Base-by-base conservation (phyloP, 2,888 invertebrate genomes). In the Nomada fucata region DNA sequence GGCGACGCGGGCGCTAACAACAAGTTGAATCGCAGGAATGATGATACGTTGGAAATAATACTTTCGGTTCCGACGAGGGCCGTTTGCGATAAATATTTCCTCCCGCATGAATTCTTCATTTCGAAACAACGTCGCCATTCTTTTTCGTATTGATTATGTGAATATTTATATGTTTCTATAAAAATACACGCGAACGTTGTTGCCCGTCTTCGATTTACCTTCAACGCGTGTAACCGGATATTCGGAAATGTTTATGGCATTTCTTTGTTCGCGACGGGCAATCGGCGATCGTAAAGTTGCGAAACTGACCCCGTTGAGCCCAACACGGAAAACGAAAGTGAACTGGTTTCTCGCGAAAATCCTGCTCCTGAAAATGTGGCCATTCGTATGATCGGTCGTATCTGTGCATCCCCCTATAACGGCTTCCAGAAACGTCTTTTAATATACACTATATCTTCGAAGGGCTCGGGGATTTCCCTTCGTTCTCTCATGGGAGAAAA, bases 361-460 rank as follows among this genome's bases (percentile, higher is more conserved):
- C 91, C 90, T 86, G 76, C 82, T 79, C 84, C 86, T 84, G 92
- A 91, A 93, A 93, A 93, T 93, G 93, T 89, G 92, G 90, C 92
- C 92, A 93, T 93, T 93, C 93, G 93, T 93, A 93, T 93, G 93
- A 93, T 93, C 93, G 93, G 93, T 89, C 85, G 89, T 89, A 84
- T 86, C 87, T 76, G 76, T 84, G 88, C 89, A 89, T 89, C 85
- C 90, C 90, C 87, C 86, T 70, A 73, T 88, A 79, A 77, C 77
- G 78, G 75, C 81, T 68, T 85, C 89, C 89, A 88, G 90, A 92
- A 93, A 93, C 91, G 92, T 93, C 93, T 93, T 93, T 93, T 93
- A 93, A 93, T 93, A 93, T 92, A 93, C 93, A 93, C 92, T 93
- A 93, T 92, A 93, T 93, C 93, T 93, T 89, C 91, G 89, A 90